Evolutionary conservation across 2,888 invertebrate genomes (phyloP), one percentile per base, ranked within the genome.

Genomic region (Exephanes ischioxanthus): DNA sequence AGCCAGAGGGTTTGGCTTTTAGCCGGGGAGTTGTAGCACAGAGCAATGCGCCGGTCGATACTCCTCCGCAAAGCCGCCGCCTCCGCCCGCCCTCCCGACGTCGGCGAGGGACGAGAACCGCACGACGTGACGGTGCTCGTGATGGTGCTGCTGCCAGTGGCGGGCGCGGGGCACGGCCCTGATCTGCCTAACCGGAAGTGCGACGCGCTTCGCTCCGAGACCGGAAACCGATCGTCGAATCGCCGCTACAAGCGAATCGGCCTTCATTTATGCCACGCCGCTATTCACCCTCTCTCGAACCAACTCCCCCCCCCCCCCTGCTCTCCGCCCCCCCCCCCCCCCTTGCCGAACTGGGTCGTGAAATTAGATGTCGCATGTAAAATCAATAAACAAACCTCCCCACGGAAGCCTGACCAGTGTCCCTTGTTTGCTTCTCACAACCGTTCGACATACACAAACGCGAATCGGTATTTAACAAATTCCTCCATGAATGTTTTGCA

Each of bases 41-140:
- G 86, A 84, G 90, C 89, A 89, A 88, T 88, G 90, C 89, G 89
- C 89, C 88, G 90, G 89, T 91, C 91, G 90, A 91, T 91, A 91
- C 86, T 90, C 89, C 89, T 90, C 89, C 86, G 89, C 89, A 89
- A 90, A 82, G 71, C 76, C 71, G 14, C 41, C 41, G 53, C 70
- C n/a, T 30, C 76, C 51, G 22, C 63, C 70, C 22, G n/a, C 30
- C 3, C 72, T 33, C 58, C 26, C 37, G 22, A 16, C 51, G 67
- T 37, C 19, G 45, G 67, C 53, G 67, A 78, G 77, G 84, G 71
- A 37, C 70, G 37, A 71, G 79, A 79, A 79, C 71, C 79, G 71
- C 79, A 79, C 79, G 51, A 61, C 55, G 79, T 22, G 70, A 26
- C 45, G 67, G 77, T 33, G 58, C 22, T 67, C 66, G 79, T 71